Evolutionary conservation across 1,140 invertebrate species (phyloP).

Genomic region (Subanguina moxae): DNA sequence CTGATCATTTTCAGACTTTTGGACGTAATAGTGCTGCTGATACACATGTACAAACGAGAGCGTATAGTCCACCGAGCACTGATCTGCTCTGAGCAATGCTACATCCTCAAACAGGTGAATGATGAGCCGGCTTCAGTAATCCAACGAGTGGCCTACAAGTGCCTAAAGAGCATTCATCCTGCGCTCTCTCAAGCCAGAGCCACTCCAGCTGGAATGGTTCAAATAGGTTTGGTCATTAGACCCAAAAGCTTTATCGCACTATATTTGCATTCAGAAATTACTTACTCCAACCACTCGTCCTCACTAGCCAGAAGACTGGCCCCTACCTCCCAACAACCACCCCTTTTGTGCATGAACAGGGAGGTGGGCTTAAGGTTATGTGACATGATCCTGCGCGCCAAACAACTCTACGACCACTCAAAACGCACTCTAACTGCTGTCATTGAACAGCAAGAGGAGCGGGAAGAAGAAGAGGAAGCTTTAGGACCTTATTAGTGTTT

Average conservation of each 20-base stretch:
- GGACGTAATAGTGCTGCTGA: constrained; percentile 12
- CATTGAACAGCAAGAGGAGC: constrained; percentile 13
- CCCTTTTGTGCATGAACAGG: neutral
- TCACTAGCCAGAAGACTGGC: neutral
- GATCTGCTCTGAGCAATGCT: constrained; percentile 43
- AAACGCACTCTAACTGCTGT: constrained; percentile 21
- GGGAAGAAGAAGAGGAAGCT: too few species aligned
- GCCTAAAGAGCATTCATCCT: constrained; percentile 28
- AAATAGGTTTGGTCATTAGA: constrained; percentile 2
- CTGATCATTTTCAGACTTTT: constrained; percentile 17
- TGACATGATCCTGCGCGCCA: constrained; percentile 28
- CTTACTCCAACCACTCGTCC: constrained; percentile 3
- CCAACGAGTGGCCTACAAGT: constrained; percentile 33
- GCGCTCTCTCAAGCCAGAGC: neutral
- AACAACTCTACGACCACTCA: constrained; percentile 32
- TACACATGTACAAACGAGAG: constrained; percentile 9
- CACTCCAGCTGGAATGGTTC: constrained; percentile 11
- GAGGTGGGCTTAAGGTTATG: constrained; percentile 18
- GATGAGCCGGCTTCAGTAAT: constrained; percentile 29
- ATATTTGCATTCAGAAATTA: constrained; percentile 19
- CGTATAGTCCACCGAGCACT: constrained; percentile 29
- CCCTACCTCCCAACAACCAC: neutral
- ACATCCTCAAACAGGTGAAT: constrained; percentile 32
- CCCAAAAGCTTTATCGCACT: neutral
- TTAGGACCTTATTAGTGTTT: too few species aligned